A percentile compares a stretch with the other conserved stretches of the same genome.
Conservation (phyloP, 2,888 invertebrate species). For the Desoria tigrina region DNA sequence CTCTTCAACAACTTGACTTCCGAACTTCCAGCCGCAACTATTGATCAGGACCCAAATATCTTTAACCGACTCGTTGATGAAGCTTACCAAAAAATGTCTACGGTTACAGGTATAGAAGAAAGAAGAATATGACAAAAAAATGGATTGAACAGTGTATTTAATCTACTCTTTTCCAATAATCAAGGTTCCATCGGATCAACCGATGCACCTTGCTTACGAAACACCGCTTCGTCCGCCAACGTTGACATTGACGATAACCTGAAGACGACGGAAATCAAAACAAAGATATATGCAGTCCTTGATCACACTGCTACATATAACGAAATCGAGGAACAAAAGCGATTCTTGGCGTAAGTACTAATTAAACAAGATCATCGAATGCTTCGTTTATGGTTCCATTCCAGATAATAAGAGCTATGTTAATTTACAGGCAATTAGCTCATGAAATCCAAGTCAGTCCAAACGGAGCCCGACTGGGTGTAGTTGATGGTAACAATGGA, state of each 20-base stretch:
- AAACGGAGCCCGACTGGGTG: conserved; percentile 45
- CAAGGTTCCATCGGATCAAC: conserved; percentile 21
- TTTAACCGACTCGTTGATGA: conserved; percentile 35
- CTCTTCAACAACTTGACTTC: conserved; percentile 40
- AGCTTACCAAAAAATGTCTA: conserved; percentile 31
- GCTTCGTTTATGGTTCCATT: not conserved
- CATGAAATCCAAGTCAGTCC: conserved; percentile 43
- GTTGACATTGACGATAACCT: conserved; percentile 32
- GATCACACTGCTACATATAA: conserved; percentile 38
- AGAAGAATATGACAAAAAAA: too few species aligned
- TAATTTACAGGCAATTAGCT: conserved; percentile 40
- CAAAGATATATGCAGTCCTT: conserved; percentile 47
- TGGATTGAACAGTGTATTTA: too few species aligned
- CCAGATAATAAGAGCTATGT: not conserved
- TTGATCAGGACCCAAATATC: conserved; percentile 10
- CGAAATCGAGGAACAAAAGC: conserved; percentile 36
- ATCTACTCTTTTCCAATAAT: too few species aligned
- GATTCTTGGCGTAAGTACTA: conserved; percentile 45
- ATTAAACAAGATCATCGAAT: conserved; percentile 15
- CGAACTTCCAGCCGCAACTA: conserved; percentile 14
- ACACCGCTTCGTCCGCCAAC: not conserved
- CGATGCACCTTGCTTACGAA: conserved; percentile 26
- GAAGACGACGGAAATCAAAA: conserved; percentile 29
- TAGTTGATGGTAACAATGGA: conserved; percentile 48
- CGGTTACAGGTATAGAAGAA: conserved; percentile 37